phyloP scores from a whole-genome alignment of 2,113 vertebrate genomes.

The Bos javanicus region DNA sequence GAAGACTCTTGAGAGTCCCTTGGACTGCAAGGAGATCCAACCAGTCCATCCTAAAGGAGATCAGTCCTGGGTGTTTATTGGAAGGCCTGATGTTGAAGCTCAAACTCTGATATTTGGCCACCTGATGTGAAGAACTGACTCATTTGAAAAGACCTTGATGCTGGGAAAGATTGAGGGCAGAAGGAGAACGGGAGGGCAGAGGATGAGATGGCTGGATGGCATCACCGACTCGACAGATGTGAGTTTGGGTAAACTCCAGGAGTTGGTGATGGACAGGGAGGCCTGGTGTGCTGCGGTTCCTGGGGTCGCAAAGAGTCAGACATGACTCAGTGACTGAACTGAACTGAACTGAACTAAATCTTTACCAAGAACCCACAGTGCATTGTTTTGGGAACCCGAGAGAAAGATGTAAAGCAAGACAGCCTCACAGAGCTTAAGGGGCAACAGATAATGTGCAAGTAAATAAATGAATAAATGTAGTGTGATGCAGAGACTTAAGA shows the following conservation, averaged over 20 bases:
- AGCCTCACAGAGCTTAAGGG: not conserved
- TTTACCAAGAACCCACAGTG: not conserved
- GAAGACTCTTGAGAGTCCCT: not conserved
- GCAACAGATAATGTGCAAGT: not conserved
- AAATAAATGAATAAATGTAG: not conserved
- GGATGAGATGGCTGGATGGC: not conserved
- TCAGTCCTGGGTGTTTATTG: not conserved
- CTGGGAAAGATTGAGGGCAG: not conserved
- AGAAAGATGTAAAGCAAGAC: not conserved
- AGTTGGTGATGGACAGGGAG: not conserved
- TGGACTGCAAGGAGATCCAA: not conserved
- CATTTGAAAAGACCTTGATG: not conserved
- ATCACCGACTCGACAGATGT: not conserved
- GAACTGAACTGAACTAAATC: not conserved
- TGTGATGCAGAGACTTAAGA: not conserved
- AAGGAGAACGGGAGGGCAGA: not conserved
- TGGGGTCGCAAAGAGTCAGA: not conserved
- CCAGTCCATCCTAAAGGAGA: not conserved
- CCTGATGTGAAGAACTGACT: fast-evolving
- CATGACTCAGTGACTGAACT: not conserved
- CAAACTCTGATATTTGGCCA: not conserved
- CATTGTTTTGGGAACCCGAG: not conserved
- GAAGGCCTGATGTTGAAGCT: not conserved
- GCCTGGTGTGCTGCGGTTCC: fast-evolving
- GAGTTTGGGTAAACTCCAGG: not conserved